Conservation (phyloP, 2,113 vertebrate genomes). For the Trematomus loennbergii region DNA sequence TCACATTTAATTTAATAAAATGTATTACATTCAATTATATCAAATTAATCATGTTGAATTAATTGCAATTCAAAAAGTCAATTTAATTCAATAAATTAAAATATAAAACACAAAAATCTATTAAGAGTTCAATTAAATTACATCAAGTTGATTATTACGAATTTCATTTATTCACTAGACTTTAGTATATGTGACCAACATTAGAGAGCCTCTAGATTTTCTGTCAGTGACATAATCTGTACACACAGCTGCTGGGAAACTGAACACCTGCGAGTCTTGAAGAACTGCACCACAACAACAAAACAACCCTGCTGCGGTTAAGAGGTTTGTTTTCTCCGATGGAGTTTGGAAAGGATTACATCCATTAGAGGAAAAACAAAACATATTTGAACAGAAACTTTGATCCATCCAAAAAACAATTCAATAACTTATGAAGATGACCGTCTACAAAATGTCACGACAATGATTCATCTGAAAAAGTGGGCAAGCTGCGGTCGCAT, state of each 20-base stretch:
- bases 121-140: not conserved
- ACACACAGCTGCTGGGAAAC: conserved; percentile 34
- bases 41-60: not conserved
- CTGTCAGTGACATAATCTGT: not conserved
- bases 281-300: not conserved
- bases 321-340: not conserved
- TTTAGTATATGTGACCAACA: not conserved
- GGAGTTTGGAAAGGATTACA: not conserved
- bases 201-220: not conserved
- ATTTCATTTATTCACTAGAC: no score
- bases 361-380: not conserved
- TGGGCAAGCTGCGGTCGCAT: not conserved
- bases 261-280: conserved; percentile 19
- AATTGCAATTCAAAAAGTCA: not conserved
- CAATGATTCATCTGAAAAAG: not conserved
- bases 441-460: no score
- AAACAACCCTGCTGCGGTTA: not conserved
- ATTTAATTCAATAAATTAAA: not conserved
- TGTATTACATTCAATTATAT: not conserved
- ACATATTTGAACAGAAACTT: not conserved
- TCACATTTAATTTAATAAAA: not conserved
- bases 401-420: not conserved
- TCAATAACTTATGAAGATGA: not conserved
- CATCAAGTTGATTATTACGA: not conserved
- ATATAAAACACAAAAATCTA: not conserved